Evolutionary conservation across 2,888 invertebrate genomes (phyloP).

Genomic region (Linnaemya vulpina): DNA sequence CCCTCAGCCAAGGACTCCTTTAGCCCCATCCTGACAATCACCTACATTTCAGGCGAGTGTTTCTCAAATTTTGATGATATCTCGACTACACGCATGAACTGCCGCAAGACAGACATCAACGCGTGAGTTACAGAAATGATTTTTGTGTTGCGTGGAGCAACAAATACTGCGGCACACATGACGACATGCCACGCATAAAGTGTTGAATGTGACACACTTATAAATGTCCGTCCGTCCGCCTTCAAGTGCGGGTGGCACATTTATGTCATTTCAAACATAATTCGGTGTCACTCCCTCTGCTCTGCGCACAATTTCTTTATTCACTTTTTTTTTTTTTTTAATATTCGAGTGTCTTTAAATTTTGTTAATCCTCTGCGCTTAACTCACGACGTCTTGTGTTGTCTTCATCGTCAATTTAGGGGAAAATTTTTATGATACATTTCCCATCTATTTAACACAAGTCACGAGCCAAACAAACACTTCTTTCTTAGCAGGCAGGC

Average conservation of each 20-base stretch:
- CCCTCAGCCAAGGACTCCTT: neutral
- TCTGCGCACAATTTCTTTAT: conserved; percentile 31
- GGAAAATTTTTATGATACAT: conserved; percentile 20
- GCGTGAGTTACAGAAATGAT: conserved; percentile 33
- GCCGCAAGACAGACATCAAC: conserved; percentile 43
- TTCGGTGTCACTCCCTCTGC: conserved; percentile 47
- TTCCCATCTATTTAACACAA: conserved; percentile 64
- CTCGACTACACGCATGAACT: conserved; percentile 64
- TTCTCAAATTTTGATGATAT: conserved; percentile 22
- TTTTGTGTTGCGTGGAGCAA: conserved; percentile 28
- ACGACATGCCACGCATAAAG: conserved; percentile 35
- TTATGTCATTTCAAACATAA: conserved; percentile 64
- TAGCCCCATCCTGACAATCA: conserved; percentile 35
- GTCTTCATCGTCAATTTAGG: conserved; percentile 51
- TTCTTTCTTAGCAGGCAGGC: neutral
- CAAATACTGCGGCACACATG: conserved; percentile 25
- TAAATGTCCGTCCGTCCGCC: neutral
- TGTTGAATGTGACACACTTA: conserved; percentile 66
- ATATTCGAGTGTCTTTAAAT: conserved; percentile 11
- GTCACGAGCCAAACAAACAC: conserved; percentile 62
- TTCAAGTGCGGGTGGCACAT: conserved; percentile 70
- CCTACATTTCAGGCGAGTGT: conserved; percentile 46
- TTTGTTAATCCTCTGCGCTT: conserved; percentile 56
- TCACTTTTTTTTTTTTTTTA: conserved; percentile 41
- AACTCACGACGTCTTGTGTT: conserved; percentile 37